These are phyloP conservation scores for Agrilus planipennis DNA, from an alignment of 1,140 invertebrate species.

Conservation along the genomic window DNA sequence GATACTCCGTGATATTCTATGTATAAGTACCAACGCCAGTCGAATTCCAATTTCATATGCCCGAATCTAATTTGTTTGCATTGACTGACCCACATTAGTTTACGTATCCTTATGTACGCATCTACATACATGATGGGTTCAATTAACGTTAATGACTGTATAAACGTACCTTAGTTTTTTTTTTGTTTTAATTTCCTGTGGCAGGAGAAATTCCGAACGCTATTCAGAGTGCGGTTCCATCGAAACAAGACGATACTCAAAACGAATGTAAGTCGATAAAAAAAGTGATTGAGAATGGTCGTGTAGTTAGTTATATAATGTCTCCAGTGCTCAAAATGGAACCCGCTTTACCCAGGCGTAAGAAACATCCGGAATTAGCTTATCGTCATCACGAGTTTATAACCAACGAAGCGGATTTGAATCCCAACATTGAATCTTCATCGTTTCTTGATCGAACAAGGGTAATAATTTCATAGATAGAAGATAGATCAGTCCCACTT, in stretches of 20 bases:
- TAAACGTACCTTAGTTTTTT: too few species aligned
- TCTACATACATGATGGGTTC: too few species aligned
- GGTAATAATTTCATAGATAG: too few species aligned
- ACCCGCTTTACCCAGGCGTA: constrained; percentile 68
- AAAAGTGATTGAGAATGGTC: constrained; percentile 12
- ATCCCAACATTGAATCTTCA: constrained; percentile 35
- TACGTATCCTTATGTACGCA: too few species aligned
- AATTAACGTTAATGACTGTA: too few species aligned
- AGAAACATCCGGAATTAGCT: constrained; percentile 76
- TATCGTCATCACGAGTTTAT: constrained; percentile 74
- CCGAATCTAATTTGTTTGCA: too few species aligned
- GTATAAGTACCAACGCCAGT: neutral
- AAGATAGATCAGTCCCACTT: too few species aligned
- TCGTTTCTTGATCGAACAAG: constrained; percentile 40
- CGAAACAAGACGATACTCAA: constrained; percentile 19
- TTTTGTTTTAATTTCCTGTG: constrained; percentile 4
- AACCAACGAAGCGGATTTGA: constrained; percentile 44
- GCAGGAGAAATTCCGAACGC: constrained; percentile 33
- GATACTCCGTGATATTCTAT: too few species aligned
- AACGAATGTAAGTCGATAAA: constrained; percentile 22
- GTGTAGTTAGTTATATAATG: constrained; percentile 19
- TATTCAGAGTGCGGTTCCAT: constrained; percentile 11
- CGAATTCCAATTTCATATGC: too few species aligned
- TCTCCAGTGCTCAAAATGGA: constrained; percentile 50
- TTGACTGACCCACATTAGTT: too few species aligned